Conservation (phyloP, 2,888 invertebrate genomes). For the Neoaliturus tenellus region DNA sequence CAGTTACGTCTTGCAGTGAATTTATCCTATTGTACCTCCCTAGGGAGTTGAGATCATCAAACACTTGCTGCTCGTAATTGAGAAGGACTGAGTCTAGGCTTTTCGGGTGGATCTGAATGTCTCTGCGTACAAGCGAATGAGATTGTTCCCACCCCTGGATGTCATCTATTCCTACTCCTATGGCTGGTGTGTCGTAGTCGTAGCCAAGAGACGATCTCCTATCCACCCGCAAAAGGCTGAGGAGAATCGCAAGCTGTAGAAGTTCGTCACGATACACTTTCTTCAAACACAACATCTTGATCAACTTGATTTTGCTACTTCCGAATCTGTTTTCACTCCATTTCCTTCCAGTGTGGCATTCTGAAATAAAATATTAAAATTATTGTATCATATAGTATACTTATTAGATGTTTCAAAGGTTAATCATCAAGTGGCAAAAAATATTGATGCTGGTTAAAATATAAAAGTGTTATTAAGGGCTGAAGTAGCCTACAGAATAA, state of each 20-base stretch:
- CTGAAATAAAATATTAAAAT: conserved; percentile 18
- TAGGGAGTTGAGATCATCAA: conserved; percentile 83
- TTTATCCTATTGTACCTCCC: conserved; percentile 78
- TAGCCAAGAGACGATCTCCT: conserved; percentile 79
- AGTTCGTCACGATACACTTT: conserved; percentile 90
- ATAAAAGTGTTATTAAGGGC: too few relatives aligned
- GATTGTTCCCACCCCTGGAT: conserved; percentile 77
- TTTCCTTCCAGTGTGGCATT: conserved; percentile 25
- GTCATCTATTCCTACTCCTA: conserved; percentile 69
- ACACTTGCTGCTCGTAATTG: conserved; percentile 83
- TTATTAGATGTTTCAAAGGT: too few relatives aligned
- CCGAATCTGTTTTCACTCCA: conserved; percentile 38
- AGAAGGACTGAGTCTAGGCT: conserved; percentile 82
- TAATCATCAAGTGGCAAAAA: too few relatives aligned
- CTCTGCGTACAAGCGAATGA: conserved; percentile 74
- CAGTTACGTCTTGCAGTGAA: conserved; percentile 75
- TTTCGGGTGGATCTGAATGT: conserved; percentile 79
- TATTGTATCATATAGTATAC: too few relatives aligned
- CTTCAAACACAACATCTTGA: conserved; percentile 86
- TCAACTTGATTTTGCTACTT: conserved; percentile 35
- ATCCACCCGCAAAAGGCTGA: conserved; percentile 87
- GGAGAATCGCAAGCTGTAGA: conserved; percentile 86
- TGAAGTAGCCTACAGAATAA: too few relatives aligned
- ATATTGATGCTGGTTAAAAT: too few relatives aligned
- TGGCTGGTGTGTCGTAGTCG: conserved; percentile 73